phyloP scores from a whole-genome alignment of 2,113 vertebrate species.

The Phrynosoma blainvillii region DNA sequence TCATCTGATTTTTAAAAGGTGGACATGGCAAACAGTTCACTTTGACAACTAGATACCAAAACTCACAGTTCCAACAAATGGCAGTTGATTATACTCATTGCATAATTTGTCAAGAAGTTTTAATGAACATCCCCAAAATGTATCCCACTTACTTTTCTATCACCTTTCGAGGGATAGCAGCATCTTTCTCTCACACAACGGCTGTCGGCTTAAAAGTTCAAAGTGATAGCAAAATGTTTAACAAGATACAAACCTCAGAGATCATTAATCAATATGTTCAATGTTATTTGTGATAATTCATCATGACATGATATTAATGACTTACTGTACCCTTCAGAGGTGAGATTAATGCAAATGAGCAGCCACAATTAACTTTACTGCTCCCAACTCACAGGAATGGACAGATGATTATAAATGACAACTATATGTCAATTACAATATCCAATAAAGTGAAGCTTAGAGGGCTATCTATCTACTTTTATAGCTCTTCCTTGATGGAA shows the following conservation, averaged over 20 bases:
- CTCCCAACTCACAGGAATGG: slow-evolving; percentile 87
- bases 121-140: slow-evolving; percentile 59
- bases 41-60: neutral
- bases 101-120: slow-evolving; percentile 49
- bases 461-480: slow-evolving; percentile 88
- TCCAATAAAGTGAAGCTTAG: slow-evolving; percentile 90
- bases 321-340: slow-evolving; percentile 92
- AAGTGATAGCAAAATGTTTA: slow-evolving; percentile 89
- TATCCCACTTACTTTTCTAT: slow-evolving; percentile 43
- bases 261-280: slow-evolving; percentile 94
- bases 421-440: slow-evolving; percentile 91
- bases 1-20: neutral
- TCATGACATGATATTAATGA: slow-evolving; percentile 96
- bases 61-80: slow-evolving; percentile 11
- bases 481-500: slow-evolving; percentile 80
- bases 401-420: slow-evolving; percentile 95
- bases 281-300: slow-evolving; percentile 96
- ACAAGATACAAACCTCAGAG: slow-evolving; percentile 86
- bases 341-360: slow-evolving; percentile 95
- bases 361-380: slow-evolving; percentile 93
- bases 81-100: neutral
- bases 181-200: slow-evolving; percentile 58
- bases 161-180: slow-evolving; percentile 59
- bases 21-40: neutral
- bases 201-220: slow-evolving; percentile 82